Base-by-base conservation (phyloP, 2,888 invertebrate genomes). In the Thera obeliscata region DNA sequence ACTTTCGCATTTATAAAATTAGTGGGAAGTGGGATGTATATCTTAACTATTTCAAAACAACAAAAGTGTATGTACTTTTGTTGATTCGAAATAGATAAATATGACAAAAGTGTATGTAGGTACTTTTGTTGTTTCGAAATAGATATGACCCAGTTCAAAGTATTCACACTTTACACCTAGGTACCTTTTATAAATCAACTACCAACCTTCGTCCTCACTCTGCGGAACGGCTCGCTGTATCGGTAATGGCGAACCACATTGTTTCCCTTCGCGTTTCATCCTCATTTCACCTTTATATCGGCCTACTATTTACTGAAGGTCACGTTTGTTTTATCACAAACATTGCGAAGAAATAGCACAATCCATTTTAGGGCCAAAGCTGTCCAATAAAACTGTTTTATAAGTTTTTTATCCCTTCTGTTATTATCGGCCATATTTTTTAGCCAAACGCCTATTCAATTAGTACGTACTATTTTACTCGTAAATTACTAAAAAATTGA, bases 291-390 rank as follows among this genome's bases (percentile, higher is more conserved):
- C 54, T 73, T 67, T 65, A 56, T 64, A 60, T 38, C 9, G 46
- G 12, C 11, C 46, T 54, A 22, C 22, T 69, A 55, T 64, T 33
- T 55, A 22, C 9, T 41, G 61, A 69, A 73, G 71, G 69, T 71
- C 69, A 69, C 62, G 61, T 64, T 65, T 62, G 60, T 72, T 64
- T 63, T 65, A 33, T 46, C 52, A 60, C 55, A 61, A 69, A 69
- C 55, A 58, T 33, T 8, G 52, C 22, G 33, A 8, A 9, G 52
- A 52, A 52, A 52, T 9, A 9, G 33, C 52, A 52, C 52, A 33
- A 22, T 7, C 33, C 2, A 33, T 46, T 66, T 50, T 41, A 22
- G 33, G 22, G 38, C 61, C 43, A 6, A 56, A 62, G 38, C 56
- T 61, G 33, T 55, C n/a, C 46, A 46, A n/a, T 61, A 12, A 61